These are phyloP conservation scores for Diphyllodes magnificus DNA, from an alignment of 2,113 vertebrate species.

Conservation along the genomic window DNA sequence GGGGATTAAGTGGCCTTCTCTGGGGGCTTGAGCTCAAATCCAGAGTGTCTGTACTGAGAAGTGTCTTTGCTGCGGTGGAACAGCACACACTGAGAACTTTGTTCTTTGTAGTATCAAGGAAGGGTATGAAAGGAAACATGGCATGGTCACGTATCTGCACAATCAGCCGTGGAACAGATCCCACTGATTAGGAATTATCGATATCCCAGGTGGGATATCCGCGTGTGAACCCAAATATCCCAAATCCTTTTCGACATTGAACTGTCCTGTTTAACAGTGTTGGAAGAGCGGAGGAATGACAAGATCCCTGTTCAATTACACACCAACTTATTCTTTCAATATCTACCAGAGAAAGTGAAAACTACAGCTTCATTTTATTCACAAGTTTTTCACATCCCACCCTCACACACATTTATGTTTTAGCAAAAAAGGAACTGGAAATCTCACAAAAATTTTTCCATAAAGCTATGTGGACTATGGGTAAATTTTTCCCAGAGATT, in stretches of 20 bases:
- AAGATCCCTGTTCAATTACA: not conserved
- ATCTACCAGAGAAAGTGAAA: not conserved
- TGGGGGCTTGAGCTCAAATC: not conserved
- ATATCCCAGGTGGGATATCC: not conserved
- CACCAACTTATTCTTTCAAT: not conserved
- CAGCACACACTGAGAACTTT: not conserved
- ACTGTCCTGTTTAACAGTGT: not conserved
- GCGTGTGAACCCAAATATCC: not conserved
- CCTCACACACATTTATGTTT: not conserved
- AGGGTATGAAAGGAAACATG: not conserved
- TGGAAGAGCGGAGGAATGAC: not conserved
- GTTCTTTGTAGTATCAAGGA: not conserved
- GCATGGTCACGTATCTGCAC: not conserved
- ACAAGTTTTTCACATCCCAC: not conserved
- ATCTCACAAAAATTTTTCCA: not conserved
- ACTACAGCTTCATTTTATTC: not conserved
- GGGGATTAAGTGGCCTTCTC: conserved; percentile 23
- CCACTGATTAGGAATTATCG: not conserved
- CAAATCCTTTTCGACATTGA: not conserved
- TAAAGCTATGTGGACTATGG: not conserved
- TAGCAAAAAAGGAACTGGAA: not conserved
- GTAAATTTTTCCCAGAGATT: not conserved
- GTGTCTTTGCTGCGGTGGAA: not conserved
- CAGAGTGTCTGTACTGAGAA: not conserved
- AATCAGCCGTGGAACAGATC: not conserved